Conservation (phyloP, 2,888 invertebrate genomes). For the Nymphalis polychloros region DNA sequence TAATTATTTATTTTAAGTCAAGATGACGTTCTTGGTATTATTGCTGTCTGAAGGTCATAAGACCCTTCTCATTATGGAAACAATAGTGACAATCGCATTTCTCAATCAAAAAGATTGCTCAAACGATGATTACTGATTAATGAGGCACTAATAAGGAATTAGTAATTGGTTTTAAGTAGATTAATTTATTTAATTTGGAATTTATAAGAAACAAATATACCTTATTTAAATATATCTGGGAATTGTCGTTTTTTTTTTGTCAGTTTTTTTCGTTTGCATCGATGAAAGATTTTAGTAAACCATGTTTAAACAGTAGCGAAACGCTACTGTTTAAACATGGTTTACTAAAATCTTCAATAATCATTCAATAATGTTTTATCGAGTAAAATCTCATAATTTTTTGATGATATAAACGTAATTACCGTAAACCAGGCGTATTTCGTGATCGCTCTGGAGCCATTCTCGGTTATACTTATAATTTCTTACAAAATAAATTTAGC, state of each 20-base stretch:
- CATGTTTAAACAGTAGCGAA: too few relatives aligned
- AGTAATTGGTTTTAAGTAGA: neutral
- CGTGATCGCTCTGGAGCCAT: too few relatives aligned
- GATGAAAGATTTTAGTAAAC: neutral
- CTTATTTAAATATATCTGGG: neutral
- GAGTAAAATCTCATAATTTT: too few relatives aligned
- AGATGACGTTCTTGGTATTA: neutral
- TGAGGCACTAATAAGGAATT: constrained; percentile 14
- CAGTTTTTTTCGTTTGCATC: neutral
- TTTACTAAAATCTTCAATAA: too few relatives aligned
- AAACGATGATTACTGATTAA: constrained; percentile 18
- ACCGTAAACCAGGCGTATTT: too few relatives aligned
- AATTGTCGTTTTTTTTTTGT: neutral
- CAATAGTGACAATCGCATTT: constrained; percentile 22
- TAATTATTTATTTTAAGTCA: neutral
- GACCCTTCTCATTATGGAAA: constrained; percentile 19
- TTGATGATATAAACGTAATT: too few relatives aligned
- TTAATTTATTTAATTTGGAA: neutral
- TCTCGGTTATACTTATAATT: too few relatives aligned
- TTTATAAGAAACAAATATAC: too few relatives aligned
- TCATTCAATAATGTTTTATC: too few relatives aligned
- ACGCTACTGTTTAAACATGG: too few relatives aligned
- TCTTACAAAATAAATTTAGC: too few relatives aligned
- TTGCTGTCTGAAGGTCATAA: constrained; percentile 11
- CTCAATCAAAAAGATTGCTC: constrained; percentile 16